phyloP scores from a whole-genome alignment of 2,888 invertebrate genomes.

The Acleris cristana region DNA sequence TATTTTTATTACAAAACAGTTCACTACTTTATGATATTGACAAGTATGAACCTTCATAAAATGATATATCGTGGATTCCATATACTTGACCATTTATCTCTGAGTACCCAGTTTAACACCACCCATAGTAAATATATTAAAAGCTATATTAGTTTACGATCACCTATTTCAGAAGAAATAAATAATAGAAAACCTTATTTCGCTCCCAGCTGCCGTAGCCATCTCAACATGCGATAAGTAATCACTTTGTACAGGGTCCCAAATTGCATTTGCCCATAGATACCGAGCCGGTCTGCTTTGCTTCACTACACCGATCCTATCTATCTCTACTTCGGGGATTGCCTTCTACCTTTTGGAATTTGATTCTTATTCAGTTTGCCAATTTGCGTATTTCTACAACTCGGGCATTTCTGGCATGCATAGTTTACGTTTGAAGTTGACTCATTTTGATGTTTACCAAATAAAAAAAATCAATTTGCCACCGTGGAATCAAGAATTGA shows the following conservation, averaged over 20 bases:
- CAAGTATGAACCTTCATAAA: too few relatives aligned
- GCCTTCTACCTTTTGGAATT: slow-evolving; percentile 33
- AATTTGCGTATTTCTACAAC: slow-evolving; percentile 16
- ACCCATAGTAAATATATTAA: background rate
- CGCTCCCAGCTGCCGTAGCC: slow-evolving; percentile 23
- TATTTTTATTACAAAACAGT: too few relatives aligned
- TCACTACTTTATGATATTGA: too few relatives aligned
- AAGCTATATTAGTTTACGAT: background rate
- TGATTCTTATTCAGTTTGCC: slow-evolving; percentile 30
- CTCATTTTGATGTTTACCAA: background rate
- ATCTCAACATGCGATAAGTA: slow-evolving; percentile 34
- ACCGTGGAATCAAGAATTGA: too few relatives aligned
- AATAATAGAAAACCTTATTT: slow-evolving; percentile 32
- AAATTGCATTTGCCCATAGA: slow-evolving; percentile 36
- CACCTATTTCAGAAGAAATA: slow-evolving; percentile 28
- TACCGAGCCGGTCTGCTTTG: slow-evolving; percentile 23
- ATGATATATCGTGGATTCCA: too few relatives aligned
- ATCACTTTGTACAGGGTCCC: slow-evolving; percentile 38
- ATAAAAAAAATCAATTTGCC: too few relatives aligned
- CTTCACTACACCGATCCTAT: slow-evolving; percentile 30
- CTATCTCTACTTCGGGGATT: slow-evolving; percentile 35
- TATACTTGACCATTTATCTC: background rate
- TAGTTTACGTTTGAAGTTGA: background rate
- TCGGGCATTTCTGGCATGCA: background rate
- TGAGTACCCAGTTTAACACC: background rate